Base-by-base conservation (phyloP, 2,113 vertebrate species). In the Hassar affinis region DNA sequence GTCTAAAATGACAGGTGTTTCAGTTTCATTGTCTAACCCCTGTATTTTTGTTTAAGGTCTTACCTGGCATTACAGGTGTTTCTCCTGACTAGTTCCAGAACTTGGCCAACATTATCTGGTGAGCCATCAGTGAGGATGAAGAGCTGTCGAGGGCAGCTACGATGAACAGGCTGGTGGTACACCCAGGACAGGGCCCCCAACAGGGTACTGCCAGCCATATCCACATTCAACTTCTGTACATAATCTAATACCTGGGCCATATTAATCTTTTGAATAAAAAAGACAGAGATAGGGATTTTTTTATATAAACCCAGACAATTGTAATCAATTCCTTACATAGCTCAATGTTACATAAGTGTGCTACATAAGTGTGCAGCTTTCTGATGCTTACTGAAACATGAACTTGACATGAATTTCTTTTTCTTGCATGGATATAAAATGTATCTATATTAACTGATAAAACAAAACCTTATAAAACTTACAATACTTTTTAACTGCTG, bases 121-220 rank as follows among this genome's bases (percentile, higher is more conserved):
- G 90, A 92, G 0, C 92, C 91, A 0, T 94, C 90, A 0, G 94
- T 96, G 81, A 99, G 91, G 84, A 99, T 93, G 86, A 99, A 97
- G 6, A 98, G 91, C 93, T 99, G 97, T 0, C 97, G 95, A n/a
- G 98, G 97, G 87, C 95, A 94, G 30, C 93, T 95, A 0, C 93
- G 95, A 82, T 94, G 96, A 84, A 94, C 93, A 7, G 96, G 95
- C 86, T 97, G 96, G 22, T 93, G 94, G 91, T 96, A 92, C 0
- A 94, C 94, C 96, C 97, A 98, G 83, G 94, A 93, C 85, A 99
- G 90, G 0, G 90, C 95, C 8, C 92, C 95, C 89, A 95, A 88
- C 82, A 99, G 91, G 87, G 96, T 95, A 57, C 93, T 94, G 68
- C 93, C 83, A 0, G 93, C 90, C 0, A 89, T 52, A 0, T 90